A percentile compares a stretch with the other conserved stretches of the same genome.
Conservation (phyloP, 2,797 vertebrate genomes). For the Girardinus metallicus region DNA sequence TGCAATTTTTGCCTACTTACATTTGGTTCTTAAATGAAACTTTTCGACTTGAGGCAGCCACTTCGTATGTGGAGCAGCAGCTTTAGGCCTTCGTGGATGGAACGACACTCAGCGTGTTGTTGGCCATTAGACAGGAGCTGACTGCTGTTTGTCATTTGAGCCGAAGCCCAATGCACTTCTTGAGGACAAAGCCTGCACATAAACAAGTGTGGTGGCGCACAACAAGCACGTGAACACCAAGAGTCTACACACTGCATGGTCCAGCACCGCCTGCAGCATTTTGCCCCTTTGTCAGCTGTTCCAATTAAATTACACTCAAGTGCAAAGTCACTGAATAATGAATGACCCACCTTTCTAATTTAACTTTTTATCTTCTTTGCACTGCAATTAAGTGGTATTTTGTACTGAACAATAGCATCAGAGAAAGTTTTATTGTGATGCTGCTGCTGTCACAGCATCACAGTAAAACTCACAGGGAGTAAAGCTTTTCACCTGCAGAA, state of each 20-base stretch:
- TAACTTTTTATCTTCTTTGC: conserved; percentile 10
- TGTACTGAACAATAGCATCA: background rate
- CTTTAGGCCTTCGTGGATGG: background rate
- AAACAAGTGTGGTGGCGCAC: conserved; percentile 14
- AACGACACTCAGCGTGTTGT: conserved; percentile 7
- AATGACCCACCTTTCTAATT: conserved; percentile 64
- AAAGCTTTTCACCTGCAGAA: conserved; percentile 37
- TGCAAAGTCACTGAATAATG: conserved; percentile 75
- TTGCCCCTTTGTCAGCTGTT: conserved; percentile 68
- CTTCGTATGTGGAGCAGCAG: background rate
- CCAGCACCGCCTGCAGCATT: conserved; percentile 46
- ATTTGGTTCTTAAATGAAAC: background rate
- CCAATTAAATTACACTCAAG: conserved; percentile 68
- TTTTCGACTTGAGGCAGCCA: background rate
- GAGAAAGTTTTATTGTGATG: conserved; percentile 11
- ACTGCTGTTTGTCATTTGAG: conserved; percentile 58
- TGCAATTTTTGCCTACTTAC: background rate
- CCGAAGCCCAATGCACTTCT: conserved; percentile 42
- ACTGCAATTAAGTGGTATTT: background rate
- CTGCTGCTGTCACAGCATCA: conserved; percentile 24
- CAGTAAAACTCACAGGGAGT: conserved; percentile 32
- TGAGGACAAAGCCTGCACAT: conserved; percentile 25
- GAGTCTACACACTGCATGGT: conserved; percentile 46
- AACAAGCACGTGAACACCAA: background rate
- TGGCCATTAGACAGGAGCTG: conserved; percentile 46